These are phyloP conservation scores for Periplaneta americana DNA, from an alignment of 1,140 invertebrate species.

Conservation along the genomic window DNA sequence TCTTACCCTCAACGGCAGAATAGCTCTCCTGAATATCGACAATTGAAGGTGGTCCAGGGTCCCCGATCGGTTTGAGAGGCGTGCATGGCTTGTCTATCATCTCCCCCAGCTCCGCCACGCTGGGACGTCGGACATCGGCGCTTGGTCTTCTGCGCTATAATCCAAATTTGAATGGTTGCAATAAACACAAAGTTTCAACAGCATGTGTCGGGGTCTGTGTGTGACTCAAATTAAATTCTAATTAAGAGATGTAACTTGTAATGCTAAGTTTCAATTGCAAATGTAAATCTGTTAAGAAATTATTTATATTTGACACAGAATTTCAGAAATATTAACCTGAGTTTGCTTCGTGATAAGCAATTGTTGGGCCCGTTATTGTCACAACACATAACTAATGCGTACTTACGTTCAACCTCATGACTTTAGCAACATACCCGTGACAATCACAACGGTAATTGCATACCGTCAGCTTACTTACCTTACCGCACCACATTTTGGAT, in stretches of 20 bases:
- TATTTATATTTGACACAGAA: background rate
- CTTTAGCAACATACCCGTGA: too few species aligned
- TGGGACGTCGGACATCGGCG: slow-evolving; percentile 76
- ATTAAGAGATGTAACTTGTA: background rate
- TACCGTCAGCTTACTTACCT: too few species aligned
- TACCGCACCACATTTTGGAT: too few species aligned
- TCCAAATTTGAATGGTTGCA: background rate
- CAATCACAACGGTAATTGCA: too few species aligned
- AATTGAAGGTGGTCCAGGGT: slow-evolving; percentile 76
- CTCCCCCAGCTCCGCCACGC: slow-evolving; percentile 83
- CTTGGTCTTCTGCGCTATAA: slow-evolving; percentile 76
- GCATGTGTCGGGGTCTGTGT: too few species aligned
- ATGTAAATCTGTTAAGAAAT: background rate
- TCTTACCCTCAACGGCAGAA: slow-evolving; percentile 88
- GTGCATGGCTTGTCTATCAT: slow-evolving; percentile 84
- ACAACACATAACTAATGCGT: too few species aligned
- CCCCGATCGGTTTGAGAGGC: slow-evolving; percentile 69
- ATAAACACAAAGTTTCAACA: background rate
- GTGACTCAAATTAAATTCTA: background rate
- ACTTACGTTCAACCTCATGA: too few species aligned
- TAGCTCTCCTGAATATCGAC: slow-evolving; percentile 87
- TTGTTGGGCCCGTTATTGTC: too few species aligned
- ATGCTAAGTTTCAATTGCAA: background rate
- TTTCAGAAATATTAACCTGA: background rate
- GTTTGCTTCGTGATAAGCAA: background rate